phyloP scores from a whole-genome alignment of 2,113 vertebrate genomes.

The Oryzias javanicus region DNA sequence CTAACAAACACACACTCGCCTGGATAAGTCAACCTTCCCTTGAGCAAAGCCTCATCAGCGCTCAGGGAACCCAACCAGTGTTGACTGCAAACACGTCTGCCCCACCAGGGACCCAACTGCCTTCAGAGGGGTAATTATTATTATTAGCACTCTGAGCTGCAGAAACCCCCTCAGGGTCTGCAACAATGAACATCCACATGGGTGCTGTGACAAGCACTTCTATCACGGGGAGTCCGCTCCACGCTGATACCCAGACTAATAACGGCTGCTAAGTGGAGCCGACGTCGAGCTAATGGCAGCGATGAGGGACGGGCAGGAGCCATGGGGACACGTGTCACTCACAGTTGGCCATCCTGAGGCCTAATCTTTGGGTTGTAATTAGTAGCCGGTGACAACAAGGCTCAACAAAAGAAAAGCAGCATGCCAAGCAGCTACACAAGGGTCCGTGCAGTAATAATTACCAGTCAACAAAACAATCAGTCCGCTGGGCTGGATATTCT shows the following conservation, averaged over 20 bases:
- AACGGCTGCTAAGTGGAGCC: constrained; percentile 73
- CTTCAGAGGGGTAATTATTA: constrained; percentile 66
- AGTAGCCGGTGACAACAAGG: constrained; percentile 75
- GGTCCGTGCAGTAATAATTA: constrained; percentile 67
- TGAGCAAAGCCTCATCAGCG: constrained; percentile 16
- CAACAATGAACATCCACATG: constrained; percentile 50
- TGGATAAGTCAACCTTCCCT: constrained; percentile 8
- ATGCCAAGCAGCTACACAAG: constrained; percentile 55
- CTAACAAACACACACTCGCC: background rate
- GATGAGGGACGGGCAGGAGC: constrained; percentile 58
- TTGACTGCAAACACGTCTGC: constrained; percentile 47
- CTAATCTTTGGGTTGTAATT: constrained; percentile 69
- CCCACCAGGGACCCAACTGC: constrained; percentile 31
- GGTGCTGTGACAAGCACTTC: constrained; percentile 40
- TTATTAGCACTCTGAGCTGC: constrained; percentile 57
- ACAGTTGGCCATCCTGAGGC: constrained; percentile 46
- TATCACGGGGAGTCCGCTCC: constrained; percentile 43
- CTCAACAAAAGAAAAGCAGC: constrained; percentile 54
- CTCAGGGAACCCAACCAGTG: constrained; percentile 17
- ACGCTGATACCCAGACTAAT: constrained; percentile 68
- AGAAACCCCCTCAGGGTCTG: constrained; percentile 28
- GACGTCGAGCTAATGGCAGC: constrained; percentile 63
- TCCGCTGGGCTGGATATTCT: constrained; percentile 58
- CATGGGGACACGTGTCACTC: constrained; percentile 56
- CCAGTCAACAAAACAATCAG: constrained; percentile 73